phyloP scores from a whole-genome alignment of 2,888 invertebrate genomes.

The Tolmerus cingulatus region DNA sequence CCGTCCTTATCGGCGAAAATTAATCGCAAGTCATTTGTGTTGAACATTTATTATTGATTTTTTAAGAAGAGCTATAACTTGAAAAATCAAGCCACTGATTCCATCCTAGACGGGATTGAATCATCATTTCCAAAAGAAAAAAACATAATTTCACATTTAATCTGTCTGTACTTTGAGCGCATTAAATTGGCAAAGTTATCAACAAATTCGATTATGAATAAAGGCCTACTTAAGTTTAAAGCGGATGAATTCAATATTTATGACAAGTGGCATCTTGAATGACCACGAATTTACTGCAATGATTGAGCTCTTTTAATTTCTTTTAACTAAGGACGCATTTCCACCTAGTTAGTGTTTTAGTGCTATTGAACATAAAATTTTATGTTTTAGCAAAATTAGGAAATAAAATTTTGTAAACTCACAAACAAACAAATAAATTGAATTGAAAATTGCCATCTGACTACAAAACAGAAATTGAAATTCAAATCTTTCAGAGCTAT shows the following conservation, averaged over 20 bases:
- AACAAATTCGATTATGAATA: not conserved
- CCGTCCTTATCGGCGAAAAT: not conserved
- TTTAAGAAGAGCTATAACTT: not conserved
- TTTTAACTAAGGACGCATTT: not conserved
- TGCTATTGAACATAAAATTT: not conserved
- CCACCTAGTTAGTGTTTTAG: not conserved
- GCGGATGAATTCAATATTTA: not conserved
- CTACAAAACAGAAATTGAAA: not conserved
- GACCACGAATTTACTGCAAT: not conserved
- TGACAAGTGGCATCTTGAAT: not conserved
- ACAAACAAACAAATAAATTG: not conserved
- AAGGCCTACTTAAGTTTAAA: not conserved
- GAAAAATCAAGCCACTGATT: not conserved
- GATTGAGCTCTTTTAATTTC: not conserved
- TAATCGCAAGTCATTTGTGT: not conserved
- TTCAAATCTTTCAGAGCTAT: not conserved
- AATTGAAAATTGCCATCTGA: not conserved
- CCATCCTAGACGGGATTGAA: not conserved
- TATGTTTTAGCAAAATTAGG: too few species aligned
- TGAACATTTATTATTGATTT: not conserved
- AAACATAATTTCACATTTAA: not conserved
- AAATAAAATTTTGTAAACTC: too few species aligned
- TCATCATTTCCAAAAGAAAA: not conserved
- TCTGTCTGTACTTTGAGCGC: not conserved
- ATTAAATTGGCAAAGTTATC: not conserved